A percentile compares a stretch with the other conserved stretches of the same genome.
phyloP scores from a whole-genome alignment of 64 coral and sea anemone genomes.

The Pocillopora verrucosa region DNA sequence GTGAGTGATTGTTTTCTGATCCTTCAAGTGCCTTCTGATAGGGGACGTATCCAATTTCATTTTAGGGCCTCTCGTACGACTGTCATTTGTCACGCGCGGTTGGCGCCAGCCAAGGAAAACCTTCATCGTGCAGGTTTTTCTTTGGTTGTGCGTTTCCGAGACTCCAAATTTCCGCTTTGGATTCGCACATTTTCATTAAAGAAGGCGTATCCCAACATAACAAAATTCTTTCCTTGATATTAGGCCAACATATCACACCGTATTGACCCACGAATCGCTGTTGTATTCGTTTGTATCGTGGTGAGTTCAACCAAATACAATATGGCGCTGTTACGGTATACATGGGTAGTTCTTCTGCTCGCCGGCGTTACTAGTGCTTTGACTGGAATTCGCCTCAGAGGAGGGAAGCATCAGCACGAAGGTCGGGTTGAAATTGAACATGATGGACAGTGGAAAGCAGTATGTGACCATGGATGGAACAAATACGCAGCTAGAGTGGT shows the following conservation, averaged over 20 bases:
- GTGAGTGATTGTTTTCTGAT: not conserved
- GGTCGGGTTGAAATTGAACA: constrained; percentile 52
- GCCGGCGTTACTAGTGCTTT: not conserved
- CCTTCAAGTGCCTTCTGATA: not conserved
- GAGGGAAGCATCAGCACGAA: constrained; percentile 61
- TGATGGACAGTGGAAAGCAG: constrained; percentile 51
- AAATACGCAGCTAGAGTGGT: constrained; percentile 43
- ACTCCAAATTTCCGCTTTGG: not conserved
- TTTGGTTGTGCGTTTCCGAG: constrained; percentile 5
- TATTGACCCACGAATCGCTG: not conserved
- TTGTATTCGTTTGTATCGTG: not conserved
- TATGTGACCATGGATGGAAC: constrained; percentile 75
- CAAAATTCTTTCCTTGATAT: not conserved
- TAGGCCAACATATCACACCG: not conserved
- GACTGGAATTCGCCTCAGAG: constrained; percentile 44
- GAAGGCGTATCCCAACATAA: not conserved
- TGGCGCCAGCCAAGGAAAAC: constrained; percentile 2
- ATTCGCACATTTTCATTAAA: not conserved
- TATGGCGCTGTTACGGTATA: not conserved
- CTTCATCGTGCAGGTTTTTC: not conserved
- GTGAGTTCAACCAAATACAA: not conserved
- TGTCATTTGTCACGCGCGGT: not conserved
- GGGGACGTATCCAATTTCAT: constrained; percentile 17
- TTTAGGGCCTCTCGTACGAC: not conserved
- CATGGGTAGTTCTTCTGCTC: not conserved